Conservation (phyloP, 2,797 vertebrate genomes). For the Clarias laeviceps region DNA sequence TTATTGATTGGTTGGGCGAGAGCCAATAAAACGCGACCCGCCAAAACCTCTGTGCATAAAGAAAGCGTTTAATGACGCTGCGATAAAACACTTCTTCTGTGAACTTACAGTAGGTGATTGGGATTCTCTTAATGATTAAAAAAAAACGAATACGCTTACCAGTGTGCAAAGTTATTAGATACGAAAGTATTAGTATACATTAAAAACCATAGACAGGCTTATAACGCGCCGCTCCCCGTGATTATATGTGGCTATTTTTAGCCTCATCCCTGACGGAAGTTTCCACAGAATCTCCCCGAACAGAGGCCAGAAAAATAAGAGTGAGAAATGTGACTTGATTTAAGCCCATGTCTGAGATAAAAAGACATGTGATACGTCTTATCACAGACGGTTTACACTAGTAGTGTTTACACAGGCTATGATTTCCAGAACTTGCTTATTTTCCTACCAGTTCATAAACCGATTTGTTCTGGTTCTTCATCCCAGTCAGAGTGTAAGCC, state of each 20-base stretch:
- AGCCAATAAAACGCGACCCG: constrained; percentile 55
- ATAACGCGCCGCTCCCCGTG: not conserved
- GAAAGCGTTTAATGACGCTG: not conserved
- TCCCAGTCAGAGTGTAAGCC: not conserved
- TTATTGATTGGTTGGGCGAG: constrained; percentile 49
- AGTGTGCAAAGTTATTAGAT: not conserved
- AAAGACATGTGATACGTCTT: too few species aligned
- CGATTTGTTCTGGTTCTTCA: not conserved
- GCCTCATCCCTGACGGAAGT: constrained; percentile 19
- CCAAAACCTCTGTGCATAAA: constrained; percentile 52
- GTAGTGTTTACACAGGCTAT: not conserved
- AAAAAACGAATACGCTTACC: too few species aligned
- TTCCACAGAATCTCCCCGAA: constrained; percentile 35
- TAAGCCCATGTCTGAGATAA: not conserved
- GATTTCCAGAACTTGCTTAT: not conserved
- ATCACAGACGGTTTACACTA: too few species aligned
- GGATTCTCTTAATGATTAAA: not conserved
- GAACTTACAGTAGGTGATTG: not conserved
- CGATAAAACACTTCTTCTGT: not conserved
- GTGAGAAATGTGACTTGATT: constrained; percentile 13
- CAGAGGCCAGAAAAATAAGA: not conserved
- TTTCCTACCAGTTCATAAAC: not conserved
- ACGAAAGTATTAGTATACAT: not conserved
- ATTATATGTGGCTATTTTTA: constrained; percentile 26
- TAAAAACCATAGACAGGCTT: not conserved